Conservation (phyloP, 1,140 invertebrate species). For the Idris sp. region DNA sequence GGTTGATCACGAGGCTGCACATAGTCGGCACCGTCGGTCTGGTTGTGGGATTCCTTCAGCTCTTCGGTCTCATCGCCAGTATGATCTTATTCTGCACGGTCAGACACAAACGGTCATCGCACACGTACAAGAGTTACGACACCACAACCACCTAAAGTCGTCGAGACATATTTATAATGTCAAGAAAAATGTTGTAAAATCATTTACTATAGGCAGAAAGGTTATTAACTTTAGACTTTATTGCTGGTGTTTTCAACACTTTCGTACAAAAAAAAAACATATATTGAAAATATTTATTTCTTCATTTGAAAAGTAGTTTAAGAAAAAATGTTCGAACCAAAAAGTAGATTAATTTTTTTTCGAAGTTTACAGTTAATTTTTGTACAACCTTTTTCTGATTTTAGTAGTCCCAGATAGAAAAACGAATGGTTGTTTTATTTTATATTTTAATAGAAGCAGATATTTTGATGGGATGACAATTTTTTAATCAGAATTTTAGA, state of each 20-base stretch:
- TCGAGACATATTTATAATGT: neutral
- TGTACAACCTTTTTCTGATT: neutral
- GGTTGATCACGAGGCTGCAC: constrained; percentile 84
- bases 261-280: too few relatives aligned
- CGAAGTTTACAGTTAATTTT: neutral
- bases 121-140: constrained; percentile 84
- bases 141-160: constrained; percentile 77
- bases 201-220: constrained; percentile 4
- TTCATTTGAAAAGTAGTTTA: too few relatives aligned
- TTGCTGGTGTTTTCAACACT: too few relatives aligned
- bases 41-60: constrained; percentile 83
- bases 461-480: constrained; percentile 7
- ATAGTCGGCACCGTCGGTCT: constrained; percentile 85
- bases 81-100: constrained; percentile 88
- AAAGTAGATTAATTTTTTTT: too few relatives aligned
- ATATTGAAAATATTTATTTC: too few relatives aligned
- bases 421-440: too few relatives aligned
- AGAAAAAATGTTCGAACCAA: too few relatives aligned
- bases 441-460: too few relatives aligned
- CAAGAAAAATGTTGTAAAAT: neutral
- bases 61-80: constrained; percentile 86
- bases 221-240: too few relatives aligned
- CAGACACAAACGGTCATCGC: constrained; percentile 83
- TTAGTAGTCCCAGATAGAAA: neutral
- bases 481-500: too few relatives aligned